Conservation (phyloP, 2,797 vertebrate species). For the Cottoperca gobio region DNA sequence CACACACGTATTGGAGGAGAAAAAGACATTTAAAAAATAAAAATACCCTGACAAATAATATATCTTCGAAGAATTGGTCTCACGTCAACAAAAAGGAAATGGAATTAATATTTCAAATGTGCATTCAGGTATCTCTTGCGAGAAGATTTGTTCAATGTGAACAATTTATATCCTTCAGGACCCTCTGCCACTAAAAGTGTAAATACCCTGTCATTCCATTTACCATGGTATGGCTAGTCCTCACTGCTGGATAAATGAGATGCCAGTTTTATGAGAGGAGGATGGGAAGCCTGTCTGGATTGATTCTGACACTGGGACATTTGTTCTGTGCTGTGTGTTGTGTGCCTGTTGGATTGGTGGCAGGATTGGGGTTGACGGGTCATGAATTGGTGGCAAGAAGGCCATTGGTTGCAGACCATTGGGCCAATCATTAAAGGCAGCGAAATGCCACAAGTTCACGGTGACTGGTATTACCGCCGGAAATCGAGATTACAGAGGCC, state of each 20-base stretch:
- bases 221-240: slow-evolving; percentile 55
- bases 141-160: slow-evolving; percentile 40
- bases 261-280: slow-evolving; percentile 82
- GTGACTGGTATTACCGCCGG: slow-evolving; percentile 77
- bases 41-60: slow-evolving; percentile 47
- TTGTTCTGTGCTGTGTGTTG: slow-evolving; percentile 79
- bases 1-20: slow-evolving; percentile 32
- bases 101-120: slow-evolving; percentile 61
- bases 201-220: slow-evolving; percentile 73
- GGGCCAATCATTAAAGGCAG: slow-evolving; percentile 84
- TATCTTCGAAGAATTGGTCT: slow-evolving; percentile 43
- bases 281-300: slow-evolving; percentile 80
- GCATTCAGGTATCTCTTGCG: slow-evolving; percentile 32
- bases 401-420: slow-evolving; percentile 82
- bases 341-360: slow-evolving; percentile 86
- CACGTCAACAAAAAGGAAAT: slow-evolving; percentile 62
- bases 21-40: not conserved
- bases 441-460: slow-evolving; percentile 81
- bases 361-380: slow-evolving; percentile 87
- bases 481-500: slow-evolving; percentile 80
- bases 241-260: slow-evolving; percentile 78
- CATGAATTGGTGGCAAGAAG: slow-evolving; percentile 87
- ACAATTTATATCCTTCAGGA: slow-evolving; percentile 57
- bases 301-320: slow-evolving; percentile 83
- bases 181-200: slow-evolving; percentile 51